Conservation (phyloP, 2,797 vertebrate species). For the Tachyglossus aculeatus region DNA sequence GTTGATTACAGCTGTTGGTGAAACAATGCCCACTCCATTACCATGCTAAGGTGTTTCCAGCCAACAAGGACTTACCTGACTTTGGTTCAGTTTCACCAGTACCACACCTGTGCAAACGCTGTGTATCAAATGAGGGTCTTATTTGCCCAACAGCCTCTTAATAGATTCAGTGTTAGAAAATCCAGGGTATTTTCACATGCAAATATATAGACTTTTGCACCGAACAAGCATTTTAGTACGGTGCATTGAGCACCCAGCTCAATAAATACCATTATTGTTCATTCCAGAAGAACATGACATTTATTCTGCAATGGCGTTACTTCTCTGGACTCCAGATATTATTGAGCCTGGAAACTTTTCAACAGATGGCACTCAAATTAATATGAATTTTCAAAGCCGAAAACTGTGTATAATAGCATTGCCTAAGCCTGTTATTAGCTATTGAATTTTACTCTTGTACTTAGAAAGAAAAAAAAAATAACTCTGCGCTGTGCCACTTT, state of each 20-base stretch:
- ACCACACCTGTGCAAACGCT: no score
- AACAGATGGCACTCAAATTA: constrained; percentile 39
- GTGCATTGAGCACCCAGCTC: no score
- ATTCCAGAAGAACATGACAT: constrained; percentile 5
- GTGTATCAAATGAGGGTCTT: no score
- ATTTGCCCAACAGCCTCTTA: no score
- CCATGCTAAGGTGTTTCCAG: no score
- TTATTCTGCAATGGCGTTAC: constrained; percentile 17
- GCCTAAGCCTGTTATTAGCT: constrained; percentile 53
- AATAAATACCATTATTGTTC: no score
- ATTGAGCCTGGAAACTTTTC: constrained; percentile 6
- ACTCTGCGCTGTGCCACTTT: constrained; percentile 45
- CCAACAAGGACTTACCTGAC: no score
- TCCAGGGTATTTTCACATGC: not conserved
- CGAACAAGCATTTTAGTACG: no score
- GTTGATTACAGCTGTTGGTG: no score
- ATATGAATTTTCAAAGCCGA: constrained; percentile 37
- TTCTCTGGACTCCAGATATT: not conserved
- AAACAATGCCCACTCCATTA: no score
- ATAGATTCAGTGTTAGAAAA: not conserved
- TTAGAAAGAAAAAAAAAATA: constrained; percentile 65
- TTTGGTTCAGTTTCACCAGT: no score
- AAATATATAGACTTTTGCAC: no score
- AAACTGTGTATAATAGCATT: constrained; percentile 38
- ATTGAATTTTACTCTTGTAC: constrained; percentile 55